Percentiles rank a stretch among this genome's conserved stretches.
These are phyloP conservation scores for Thamnophis sirtalis DNA, from an alignment of 2,113 vertebrate species.

Conservation along the genomic window DNA sequence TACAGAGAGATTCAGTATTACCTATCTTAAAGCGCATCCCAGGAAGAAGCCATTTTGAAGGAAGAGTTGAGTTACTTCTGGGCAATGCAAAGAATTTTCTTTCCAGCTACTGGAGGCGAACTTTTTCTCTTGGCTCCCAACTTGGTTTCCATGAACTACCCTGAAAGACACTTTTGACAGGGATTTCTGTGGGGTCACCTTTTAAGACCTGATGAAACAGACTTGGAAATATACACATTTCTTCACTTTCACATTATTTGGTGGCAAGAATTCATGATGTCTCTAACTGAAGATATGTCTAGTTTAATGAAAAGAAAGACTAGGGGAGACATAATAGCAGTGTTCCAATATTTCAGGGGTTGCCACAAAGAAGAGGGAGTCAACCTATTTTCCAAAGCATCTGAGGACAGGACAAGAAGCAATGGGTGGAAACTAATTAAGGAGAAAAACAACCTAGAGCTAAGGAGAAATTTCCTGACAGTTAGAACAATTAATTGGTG, in stretches of 20 bases:
- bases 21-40: constrained; percentile 15
- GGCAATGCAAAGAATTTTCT: constrained; percentile 4
- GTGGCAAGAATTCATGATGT: neutral
- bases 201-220: neutral
- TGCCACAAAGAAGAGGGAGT: too few species aligned
- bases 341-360: too few species aligned
- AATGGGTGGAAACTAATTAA: too few species aligned
- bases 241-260: neutral
- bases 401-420: too few species aligned
- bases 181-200: neutral
- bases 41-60: neutral
- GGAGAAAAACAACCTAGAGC: too few species aligned
- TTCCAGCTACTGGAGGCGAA: constrained; percentile 4
- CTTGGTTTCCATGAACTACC: constrained; percentile 2
- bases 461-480: too few species aligned
- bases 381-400: too few species aligned
- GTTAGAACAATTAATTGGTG: too few species aligned
- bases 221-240: neutral
- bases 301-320: too few species aligned
- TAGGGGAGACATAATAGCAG: too few species aligned
- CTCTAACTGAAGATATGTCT: neutral
- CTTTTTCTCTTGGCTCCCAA: neutral
- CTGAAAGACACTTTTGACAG: constrained; percentile 14
- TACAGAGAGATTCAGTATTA: constrained; percentile 2
- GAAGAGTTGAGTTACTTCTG: neutral